Conservation (phyloP, 1,140 invertebrate genomes). For the Linepithema humile region DNA sequence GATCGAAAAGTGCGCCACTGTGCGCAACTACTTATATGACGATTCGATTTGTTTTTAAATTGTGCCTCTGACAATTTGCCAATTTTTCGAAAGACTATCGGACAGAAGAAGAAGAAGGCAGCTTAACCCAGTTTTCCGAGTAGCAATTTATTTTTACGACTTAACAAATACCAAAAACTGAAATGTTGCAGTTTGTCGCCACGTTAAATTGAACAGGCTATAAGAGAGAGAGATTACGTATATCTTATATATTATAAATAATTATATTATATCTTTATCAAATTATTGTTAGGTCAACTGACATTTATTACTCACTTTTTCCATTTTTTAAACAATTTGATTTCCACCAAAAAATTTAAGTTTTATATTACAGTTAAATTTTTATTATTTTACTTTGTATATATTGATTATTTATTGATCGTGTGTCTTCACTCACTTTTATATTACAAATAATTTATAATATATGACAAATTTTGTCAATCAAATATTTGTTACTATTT, state of each 20-base stretch:
- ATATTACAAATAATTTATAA: not conserved
- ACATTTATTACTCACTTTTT: not conserved
- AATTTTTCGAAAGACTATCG: slow-evolving; percentile 56
- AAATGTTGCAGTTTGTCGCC: not conserved
- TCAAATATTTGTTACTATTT: not conserved
- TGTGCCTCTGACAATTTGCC: slow-evolving; percentile 63
- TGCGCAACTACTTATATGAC: too few relatives aligned
- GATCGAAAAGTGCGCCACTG: too few relatives aligned
- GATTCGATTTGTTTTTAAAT: slow-evolving; percentile 55
- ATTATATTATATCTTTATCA: not conserved
- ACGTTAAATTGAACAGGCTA: not conserved
- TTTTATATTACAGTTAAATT: not conserved
- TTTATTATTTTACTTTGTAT: not conserved
- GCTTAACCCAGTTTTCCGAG: slow-evolving; percentile 53
- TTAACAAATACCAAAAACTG: not conserved
- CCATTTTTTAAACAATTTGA: not conserved
- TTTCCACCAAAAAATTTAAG: not conserved
- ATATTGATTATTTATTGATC: not conserved
- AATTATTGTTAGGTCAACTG: not conserved
- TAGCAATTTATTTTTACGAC: slow-evolving; percentile 65
- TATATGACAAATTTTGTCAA: not conserved
- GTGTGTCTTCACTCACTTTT: not conserved
- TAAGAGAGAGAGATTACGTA: not conserved
- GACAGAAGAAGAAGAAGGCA: slow-evolving; percentile 35
- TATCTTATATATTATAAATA: not conserved